Evolutionary conservation across 2,113 vertebrate species (phyloP).

Genomic region (Larimichthys polyactis): DNA sequence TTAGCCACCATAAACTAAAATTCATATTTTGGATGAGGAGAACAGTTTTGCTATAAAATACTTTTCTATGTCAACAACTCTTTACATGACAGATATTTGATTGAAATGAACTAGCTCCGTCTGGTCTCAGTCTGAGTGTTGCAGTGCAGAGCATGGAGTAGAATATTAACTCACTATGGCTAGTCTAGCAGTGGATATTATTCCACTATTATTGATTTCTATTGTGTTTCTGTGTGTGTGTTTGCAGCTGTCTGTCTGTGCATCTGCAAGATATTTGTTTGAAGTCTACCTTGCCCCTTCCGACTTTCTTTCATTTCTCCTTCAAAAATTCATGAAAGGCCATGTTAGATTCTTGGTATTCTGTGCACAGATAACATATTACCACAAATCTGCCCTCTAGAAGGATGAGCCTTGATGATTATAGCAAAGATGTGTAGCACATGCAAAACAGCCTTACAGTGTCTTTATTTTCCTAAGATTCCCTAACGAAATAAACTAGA

Average conservation of each 20-base stretch:
- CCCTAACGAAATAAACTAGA: no score
- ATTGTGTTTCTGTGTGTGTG: background rate
- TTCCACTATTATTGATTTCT: slow-evolving; percentile 26
- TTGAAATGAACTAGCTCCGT: background rate
- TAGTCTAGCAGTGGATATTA: background rate
- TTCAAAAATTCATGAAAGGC: slow-evolving; percentile 43
- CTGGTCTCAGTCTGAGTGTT: background rate
- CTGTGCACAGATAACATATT: background rate
- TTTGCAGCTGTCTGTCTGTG: background rate
- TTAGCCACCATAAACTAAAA: background rate
- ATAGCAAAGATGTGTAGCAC: background rate
- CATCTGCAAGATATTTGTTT: slow-evolving; percentile 11
- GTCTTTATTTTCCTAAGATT: background rate
- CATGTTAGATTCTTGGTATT: slow-evolving; percentile 10
- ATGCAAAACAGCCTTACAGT: background rate
- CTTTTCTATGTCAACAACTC: background rate
- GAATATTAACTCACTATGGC: background rate
- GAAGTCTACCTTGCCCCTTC: slow-evolving; percentile 24
- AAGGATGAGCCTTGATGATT: background rate
- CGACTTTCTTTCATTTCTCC: slow-evolving; percentile 23
- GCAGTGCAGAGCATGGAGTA: background rate
- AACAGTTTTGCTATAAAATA: background rate
- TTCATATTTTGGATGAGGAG: background rate
- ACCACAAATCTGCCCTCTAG: background rate
- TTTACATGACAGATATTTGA: background rate